Evolutionary conservation across 2,888 invertebrate genomes (phyloP).

Genomic region (Sepiola atlantica): DNA sequence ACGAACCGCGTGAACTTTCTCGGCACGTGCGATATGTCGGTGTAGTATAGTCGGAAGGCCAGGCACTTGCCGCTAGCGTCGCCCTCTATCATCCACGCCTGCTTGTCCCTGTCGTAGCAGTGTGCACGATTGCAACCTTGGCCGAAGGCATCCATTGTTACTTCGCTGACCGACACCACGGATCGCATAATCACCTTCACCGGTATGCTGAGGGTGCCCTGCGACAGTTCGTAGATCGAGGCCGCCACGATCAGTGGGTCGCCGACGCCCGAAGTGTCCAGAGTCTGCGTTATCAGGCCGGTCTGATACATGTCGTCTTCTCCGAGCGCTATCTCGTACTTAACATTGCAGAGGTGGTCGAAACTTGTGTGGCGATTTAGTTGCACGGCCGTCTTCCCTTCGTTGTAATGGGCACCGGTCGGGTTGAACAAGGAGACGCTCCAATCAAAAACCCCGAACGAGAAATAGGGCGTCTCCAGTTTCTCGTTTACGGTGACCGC

Average conservation of each 20-base stretch:
- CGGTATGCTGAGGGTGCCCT: constrained; percentile 76
- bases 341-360: constrained; percentile 85
- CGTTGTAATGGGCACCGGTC: constrained; percentile 65
- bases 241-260: constrained; percentile 66
- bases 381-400: constrained; percentile 73
- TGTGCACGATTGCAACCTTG: constrained; percentile 72
- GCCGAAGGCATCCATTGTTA: constrained; percentile 72
- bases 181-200: constrained; percentile 84
- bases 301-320: constrained; percentile 68
- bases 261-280: constrained; percentile 68
- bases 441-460: constrained; percentile 89
- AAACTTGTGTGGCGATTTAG: constrained; percentile 86
- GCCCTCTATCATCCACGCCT: constrained; percentile 85
- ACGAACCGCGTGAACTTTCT: constrained; percentile 82
- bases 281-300: constrained; percentile 66
- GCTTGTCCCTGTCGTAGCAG: constrained; percentile 87
- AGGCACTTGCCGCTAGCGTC: constrained; percentile 86
- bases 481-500: constrained; percentile 61
- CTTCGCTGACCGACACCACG: constrained; percentile 82
- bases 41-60: constrained; percentile 81
- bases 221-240: constrained; percentile 62
- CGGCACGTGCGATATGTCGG: constrained; percentile 80
- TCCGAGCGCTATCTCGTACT: constrained; percentile 79
- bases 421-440: constrained; percentile 77
- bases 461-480: constrained; percentile 82